Evolutionary conservation across 2,797 vertebrate genomes (phyloP).

Genomic region (Pangasius larnaudii): DNA sequence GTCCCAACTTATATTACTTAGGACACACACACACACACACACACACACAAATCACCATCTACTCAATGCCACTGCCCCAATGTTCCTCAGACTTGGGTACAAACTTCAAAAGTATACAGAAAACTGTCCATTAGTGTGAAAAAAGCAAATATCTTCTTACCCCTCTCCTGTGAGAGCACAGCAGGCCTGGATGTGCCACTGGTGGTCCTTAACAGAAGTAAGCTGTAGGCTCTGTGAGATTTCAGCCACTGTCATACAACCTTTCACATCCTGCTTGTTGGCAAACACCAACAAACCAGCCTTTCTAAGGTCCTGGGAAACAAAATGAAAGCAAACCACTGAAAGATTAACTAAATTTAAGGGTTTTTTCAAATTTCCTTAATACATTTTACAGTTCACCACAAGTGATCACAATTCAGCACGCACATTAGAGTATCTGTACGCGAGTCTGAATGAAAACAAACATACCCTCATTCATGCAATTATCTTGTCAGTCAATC

Average conservation of each 20-base stretch:
- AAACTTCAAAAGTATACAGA: not conserved
- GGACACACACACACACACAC: too few relatives aligned
- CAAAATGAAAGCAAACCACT: not conserved
- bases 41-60: not conserved
- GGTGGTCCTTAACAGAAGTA: slow-evolving; percentile 97
- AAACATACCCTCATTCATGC: too few relatives aligned
- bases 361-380: not conserved
- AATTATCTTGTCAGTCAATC: too few relatives aligned
- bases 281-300: slow-evolving; percentile 96
- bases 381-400: not conserved
- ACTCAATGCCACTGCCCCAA: not conserved
- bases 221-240: slow-evolving; percentile 98
- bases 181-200: slow-evolving; percentile 99
- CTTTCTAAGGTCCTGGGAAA: slow-evolving; percentile 88
- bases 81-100: not conserved
- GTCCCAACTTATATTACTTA: too few relatives aligned
- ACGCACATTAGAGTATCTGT: not conserved
- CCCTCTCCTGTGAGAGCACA: slow-evolving; percentile 97
- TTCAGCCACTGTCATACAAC: slow-evolving; percentile 95
- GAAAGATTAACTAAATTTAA: not conserved
- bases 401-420: not conserved
- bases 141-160: slow-evolving; percentile 72
- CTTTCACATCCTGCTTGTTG: slow-evolving; percentile 98
- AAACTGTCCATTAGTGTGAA: not conserved
- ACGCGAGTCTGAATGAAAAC: not conserved